A percentile compares a stretch with the other conserved stretches of the same genome.
These are phyloP conservation scores for Erythrocercus mccallii DNA, from an alignment of 2,113 vertebrate species.

Conservation along the genomic window DNA sequence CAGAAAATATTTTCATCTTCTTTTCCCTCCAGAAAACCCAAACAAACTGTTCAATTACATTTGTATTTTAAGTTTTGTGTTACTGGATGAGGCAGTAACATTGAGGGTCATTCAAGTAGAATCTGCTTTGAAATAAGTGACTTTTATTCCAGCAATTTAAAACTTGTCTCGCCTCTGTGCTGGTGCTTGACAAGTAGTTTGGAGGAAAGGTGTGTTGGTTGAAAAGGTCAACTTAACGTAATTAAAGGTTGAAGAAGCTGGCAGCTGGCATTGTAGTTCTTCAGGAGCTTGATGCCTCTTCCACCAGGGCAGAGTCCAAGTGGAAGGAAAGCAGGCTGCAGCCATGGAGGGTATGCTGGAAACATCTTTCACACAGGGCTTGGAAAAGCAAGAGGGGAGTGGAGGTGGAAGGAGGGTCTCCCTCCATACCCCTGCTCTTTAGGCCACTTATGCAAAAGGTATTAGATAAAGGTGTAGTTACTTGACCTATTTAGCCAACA, in stretches of 20 bases:
- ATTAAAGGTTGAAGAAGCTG: slow-evolving; percentile 18
- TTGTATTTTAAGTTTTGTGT: background rate
- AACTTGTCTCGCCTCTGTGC: background rate
- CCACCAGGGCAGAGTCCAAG: background rate
- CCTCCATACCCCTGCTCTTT: background rate
- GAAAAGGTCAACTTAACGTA: background rate
- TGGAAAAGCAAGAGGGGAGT: background rate
- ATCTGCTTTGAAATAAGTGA: background rate
- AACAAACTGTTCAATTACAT: background rate
- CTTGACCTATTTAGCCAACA: slow-evolving; percentile 58
- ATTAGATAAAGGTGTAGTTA: slow-evolving; percentile 44
- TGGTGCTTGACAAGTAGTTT: background rate
- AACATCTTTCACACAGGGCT: accelerated
- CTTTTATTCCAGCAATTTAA: background rate
- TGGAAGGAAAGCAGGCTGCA: background rate
- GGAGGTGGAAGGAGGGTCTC: background rate
- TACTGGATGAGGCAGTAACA: background rate
- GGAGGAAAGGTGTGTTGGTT: slow-evolving; percentile 12
- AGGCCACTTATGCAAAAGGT: background rate
- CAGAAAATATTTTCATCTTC: background rate
- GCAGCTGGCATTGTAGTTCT: background rate
- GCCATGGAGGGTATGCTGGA: background rate
- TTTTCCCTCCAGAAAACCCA: background rate
- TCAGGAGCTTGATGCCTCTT: background rate
- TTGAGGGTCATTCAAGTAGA: background rate